Evolutionary conservation across 1,140 invertebrate species (phyloP).

Genomic region (Drosophila quadrilineata): DNA sequence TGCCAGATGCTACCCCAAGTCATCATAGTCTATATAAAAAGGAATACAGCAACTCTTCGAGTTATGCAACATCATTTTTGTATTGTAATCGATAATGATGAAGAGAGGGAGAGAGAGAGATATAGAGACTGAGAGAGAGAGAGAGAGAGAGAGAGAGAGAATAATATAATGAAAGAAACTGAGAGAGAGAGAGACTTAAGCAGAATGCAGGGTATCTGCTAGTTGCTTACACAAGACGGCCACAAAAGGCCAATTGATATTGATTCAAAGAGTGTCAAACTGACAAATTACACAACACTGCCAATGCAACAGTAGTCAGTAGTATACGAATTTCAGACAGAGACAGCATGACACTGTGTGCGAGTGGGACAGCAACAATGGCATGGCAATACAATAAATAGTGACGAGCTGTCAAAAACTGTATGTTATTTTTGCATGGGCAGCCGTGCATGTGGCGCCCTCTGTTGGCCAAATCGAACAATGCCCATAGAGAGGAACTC

Average conservation of each 20-base stretch:
- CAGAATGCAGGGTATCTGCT: background rate
- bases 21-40: too few relatives aligned
- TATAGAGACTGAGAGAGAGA: too few relatives aligned
- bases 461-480: background rate
- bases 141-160: too few relatives aligned
- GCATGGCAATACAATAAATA: conserved; percentile 11
- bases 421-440: conserved; percentile 24
- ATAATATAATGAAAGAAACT: too few relatives aligned
- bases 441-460: conserved; percentile 11
- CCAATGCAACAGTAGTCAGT: conserved; percentile 56
- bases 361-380: background rate
- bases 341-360: too few relatives aligned
- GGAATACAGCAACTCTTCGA: too few relatives aligned
- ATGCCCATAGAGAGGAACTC: background rate
- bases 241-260: conserved; percentile 11
- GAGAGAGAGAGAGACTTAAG: too few relatives aligned
- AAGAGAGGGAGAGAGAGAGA: too few relatives aligned
- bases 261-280: conserved; percentile 66
- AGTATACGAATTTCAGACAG: too few relatives aligned
- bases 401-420: conserved; percentile 64
- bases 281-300: conserved; percentile 59
- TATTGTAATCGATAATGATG: too few relatives aligned
- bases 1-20: too few relatives aligned
- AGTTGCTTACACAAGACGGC: background rate
- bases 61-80: too few relatives aligned